These are phyloP conservation scores for Chlorocebus sabaeus DNA, from an alignment of 2,113 vertebrate genomes.

Conservation along the genomic window DNA sequence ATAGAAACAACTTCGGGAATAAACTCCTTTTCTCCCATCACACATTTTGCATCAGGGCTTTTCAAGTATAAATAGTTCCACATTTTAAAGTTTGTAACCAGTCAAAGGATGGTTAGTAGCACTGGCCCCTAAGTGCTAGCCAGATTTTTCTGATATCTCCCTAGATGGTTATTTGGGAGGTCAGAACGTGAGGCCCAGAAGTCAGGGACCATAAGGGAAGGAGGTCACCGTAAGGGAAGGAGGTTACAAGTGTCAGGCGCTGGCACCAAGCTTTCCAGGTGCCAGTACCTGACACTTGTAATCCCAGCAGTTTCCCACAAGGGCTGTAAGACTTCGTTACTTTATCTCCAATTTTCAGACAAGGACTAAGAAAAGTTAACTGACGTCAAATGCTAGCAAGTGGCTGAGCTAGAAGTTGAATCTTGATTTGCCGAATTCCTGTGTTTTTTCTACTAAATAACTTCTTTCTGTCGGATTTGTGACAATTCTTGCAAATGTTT, in stretches of 20 bases:
- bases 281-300: background rate
- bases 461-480: background rate
- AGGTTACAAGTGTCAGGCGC: background rate
- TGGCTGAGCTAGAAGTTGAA: background rate
- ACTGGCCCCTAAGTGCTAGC: background rate
- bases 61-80: background rate
- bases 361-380: background rate
- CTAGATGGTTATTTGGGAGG: background rate
- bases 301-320: background rate
- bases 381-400: background rate
- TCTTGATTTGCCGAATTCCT: background rate
- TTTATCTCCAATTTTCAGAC: background rate
- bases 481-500: background rate
- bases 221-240: background rate
- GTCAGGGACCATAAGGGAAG: background rate
- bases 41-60: background rate
- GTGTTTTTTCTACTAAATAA: background rate
- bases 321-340: background rate
- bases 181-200: background rate
- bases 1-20: background rate
- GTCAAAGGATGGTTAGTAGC: background rate
- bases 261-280: background rate
- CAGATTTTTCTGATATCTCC: background rate
- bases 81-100: slow-evolving; percentile 5
- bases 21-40: background rate